phyloP scores from a whole-genome alignment of 2,888 invertebrate species.

The Galerucella pusilla region DNA sequence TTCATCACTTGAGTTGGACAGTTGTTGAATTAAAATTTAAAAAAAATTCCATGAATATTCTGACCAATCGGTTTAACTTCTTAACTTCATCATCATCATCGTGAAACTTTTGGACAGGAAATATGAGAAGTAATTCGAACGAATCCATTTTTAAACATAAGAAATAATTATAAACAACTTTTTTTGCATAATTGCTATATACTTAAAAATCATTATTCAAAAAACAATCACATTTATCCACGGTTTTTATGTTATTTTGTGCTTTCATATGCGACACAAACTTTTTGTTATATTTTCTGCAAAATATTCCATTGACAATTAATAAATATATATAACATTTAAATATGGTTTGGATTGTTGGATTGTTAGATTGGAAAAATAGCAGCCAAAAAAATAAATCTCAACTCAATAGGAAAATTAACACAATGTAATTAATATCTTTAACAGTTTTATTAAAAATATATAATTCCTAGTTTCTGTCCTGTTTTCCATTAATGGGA shows the following conservation, averaged over 20 bases:
- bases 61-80: too few relatives aligned
- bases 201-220: slow-evolving; percentile 45
- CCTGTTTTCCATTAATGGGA: too few relatives aligned
- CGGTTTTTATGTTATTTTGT: slow-evolving; percentile 47
- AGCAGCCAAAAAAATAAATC: too few relatives aligned
- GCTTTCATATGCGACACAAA: slow-evolving; percentile 36
- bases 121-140: neutral
- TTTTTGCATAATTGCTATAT: slow-evolving; percentile 43
- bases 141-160: slow-evolving; percentile 41
- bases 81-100: too few relatives aligned
- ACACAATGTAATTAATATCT: too few relatives aligned
- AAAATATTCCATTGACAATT: neutral
- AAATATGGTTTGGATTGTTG: neutral
- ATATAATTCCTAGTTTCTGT: too few relatives aligned
- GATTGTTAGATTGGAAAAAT: too few relatives aligned
- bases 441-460: too few relatives aligned
- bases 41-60: too few relatives aligned
- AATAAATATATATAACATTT: neutral
- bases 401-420: too few relatives aligned
- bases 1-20: too few relatives aligned
- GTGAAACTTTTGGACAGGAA: neutral
- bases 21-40: too few relatives aligned
- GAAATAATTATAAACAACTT: slow-evolving; percentile 49
- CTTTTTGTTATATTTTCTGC: slow-evolving; percentile 33
- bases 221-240: slow-evolving; percentile 54